Evolutionary conservation across 2,888 invertebrate genomes (phyloP).

Genomic region (Iselma pallidipennis): DNA sequence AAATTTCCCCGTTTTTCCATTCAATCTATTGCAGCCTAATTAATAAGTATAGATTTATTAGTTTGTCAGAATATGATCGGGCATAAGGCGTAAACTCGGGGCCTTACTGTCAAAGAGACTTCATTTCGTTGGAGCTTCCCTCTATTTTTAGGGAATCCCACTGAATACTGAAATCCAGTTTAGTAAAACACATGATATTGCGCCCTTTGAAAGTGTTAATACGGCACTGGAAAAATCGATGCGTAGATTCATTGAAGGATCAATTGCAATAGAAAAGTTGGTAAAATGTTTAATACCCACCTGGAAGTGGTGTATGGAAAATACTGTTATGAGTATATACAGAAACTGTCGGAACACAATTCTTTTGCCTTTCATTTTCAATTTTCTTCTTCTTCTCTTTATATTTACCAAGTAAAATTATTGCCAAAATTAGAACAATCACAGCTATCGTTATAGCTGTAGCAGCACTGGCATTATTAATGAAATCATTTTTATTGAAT

Average conservation of each 20-base stretch:
- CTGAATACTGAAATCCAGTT: no score
- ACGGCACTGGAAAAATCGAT: conserved; percentile 68
- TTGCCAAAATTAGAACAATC: conserved; percentile 59
- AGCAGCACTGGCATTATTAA: conserved; percentile 55
- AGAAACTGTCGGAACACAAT: conserved; percentile 55
- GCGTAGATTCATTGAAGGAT: no score
- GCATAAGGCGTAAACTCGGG: no score
- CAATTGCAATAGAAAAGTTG: not conserved
- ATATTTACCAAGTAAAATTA: conserved; percentile 56
- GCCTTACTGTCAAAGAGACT: no score
- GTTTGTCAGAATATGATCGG: no score
- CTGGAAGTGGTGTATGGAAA: conserved; percentile 63
- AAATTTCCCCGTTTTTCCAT: no score
- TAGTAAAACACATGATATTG: no score
- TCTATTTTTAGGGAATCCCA: no score
- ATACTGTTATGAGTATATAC: conserved; percentile 59
- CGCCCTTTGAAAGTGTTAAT: no score
- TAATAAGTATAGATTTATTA: no score
- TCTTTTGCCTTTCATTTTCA: conserved; percentile 54
- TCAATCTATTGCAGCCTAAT: no score
- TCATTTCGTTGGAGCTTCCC: no score
- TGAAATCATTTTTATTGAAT: conserved; percentile 22
- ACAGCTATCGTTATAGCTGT: conserved; percentile 61
- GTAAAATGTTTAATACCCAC: conserved; percentile 43
- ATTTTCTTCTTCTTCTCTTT: conserved; percentile 56